phyloP scores from a whole-genome alignment of 2,888 invertebrate genomes.

The Tachina lurida region DNA sequence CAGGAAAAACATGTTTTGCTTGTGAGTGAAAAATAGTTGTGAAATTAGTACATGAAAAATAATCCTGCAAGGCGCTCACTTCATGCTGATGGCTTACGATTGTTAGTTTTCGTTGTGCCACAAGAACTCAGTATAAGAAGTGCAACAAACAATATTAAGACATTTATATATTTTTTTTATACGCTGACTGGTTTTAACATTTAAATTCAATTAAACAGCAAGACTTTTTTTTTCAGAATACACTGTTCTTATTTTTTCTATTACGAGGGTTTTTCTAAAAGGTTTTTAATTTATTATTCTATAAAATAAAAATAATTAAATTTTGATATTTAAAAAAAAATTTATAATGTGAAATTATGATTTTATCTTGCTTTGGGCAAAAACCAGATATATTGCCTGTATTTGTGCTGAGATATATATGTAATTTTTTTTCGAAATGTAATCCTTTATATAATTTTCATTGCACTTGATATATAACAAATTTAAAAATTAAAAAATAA shows the following conservation, averaged over 20 bases:
- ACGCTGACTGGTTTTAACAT: constrained; percentile 27
- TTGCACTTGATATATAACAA: too few species aligned
- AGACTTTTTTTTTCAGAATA: background rate
- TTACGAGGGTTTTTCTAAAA: background rate
- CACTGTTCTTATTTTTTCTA: too few species aligned
- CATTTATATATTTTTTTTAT: constrained; percentile 4
- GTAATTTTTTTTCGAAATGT: too few species aligned
- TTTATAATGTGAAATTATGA: too few species aligned
- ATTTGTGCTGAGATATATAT: too few species aligned
- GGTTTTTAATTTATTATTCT: background rate
- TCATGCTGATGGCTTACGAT: background rate
- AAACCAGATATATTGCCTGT: too few species aligned
- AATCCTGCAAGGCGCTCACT: background rate
- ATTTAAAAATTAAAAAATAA: too few species aligned
- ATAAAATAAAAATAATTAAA: too few species aligned
- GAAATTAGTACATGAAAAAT: constrained; percentile 26
- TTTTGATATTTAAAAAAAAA: too few species aligned
- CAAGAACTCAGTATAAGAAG: background rate
- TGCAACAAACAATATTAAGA: background rate
- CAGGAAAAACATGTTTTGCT: constrained; percentile 12
- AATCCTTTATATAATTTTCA: too few species aligned
- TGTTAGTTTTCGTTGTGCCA: background rate
- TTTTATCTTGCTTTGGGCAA: too few species aligned
- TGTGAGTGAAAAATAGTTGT: constrained; percentile 11
- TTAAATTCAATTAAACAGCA: constrained; percentile 34